Percentiles rank a stretch among this genome's conserved stretches.
Conservation (phyloP, 2,888 invertebrate species). For the Mimumesa dahlbomi region DNA sequence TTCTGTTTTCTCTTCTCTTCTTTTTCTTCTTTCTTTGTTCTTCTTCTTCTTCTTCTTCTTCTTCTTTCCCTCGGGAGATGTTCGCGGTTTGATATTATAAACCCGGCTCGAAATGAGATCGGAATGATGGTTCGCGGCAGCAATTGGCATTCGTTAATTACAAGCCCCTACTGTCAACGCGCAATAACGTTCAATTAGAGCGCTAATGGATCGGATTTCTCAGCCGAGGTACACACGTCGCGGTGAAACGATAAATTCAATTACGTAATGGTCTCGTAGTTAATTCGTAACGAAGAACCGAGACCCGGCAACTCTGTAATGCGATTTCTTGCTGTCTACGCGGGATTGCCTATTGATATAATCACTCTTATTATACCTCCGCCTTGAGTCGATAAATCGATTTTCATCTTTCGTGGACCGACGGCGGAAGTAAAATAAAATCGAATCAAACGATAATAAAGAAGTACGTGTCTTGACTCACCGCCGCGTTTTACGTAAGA, state of each 20-base stretch:
- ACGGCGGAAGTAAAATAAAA: slow-evolving; percentile 13
- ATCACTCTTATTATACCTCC: slow-evolving; percentile 18
- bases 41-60: not conserved
- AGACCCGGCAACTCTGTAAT: slow-evolving; percentile 26
- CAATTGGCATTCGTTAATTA: slow-evolving; percentile 68
- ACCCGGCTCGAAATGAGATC: not conserved
- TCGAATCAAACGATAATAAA: too few species aligned
- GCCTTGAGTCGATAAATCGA: slow-evolving; percentile 19
- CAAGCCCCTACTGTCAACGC: slow-evolving; percentile 68
- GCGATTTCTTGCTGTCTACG: slow-evolving; percentile 55
- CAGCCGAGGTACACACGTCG: slow-evolving; percentile 18
- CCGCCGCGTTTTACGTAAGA: slow-evolving; percentile 21
- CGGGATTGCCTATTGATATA: slow-evolving; percentile 42
- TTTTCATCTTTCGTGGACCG: slow-evolving; percentile 26
- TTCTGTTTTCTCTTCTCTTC: too few species aligned
- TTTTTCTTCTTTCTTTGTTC: too few species aligned
- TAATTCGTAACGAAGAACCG: slow-evolving; percentile 64
- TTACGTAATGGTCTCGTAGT: slow-evolving; percentile 70
- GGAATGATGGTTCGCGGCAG: slow-evolving; percentile 33
- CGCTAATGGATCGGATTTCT: slow-evolving; percentile 74
- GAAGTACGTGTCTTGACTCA: slow-evolving; percentile 1
- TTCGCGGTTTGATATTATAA: not conserved
- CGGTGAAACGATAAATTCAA: slow-evolving; percentile 66
- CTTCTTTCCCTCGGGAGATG: not conserved
- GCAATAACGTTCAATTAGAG: slow-evolving; percentile 73